Percentiles rank a stretch among this genome's conserved stretches.
These are phyloP conservation scores for Drosophila obscura DNA, from an alignment of 1,140 invertebrate species.

Conservation along the genomic window DNA sequence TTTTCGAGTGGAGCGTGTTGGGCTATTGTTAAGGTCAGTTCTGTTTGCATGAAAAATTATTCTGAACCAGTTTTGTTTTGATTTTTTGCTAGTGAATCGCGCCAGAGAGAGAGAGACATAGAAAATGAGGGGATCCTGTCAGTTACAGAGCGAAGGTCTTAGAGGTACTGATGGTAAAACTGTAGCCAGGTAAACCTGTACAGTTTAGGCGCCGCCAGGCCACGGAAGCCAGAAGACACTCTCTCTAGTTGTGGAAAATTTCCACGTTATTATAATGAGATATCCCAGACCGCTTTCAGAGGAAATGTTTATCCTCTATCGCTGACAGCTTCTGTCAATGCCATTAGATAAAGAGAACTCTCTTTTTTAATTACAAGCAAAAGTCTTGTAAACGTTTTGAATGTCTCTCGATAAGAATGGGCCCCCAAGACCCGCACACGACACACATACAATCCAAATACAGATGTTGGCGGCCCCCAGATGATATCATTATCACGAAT, in stretches of 20 bases:
- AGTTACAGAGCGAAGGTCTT: no score
- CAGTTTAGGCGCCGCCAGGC: conserved; percentile 11
- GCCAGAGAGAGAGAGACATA: not conserved
- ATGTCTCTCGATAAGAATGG: conserved; percentile 39
- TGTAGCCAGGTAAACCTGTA: not conserved
- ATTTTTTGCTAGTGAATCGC: not conserved
- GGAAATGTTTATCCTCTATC: conserved; percentile 38
- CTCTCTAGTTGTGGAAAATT: not conserved
- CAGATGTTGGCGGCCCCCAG: conserved; percentile 36
- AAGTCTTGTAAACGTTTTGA: conserved; percentile 30
- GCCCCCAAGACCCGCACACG: no score
- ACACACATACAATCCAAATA: conserved; percentile 8
- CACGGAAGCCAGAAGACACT: conserved; percentile 16
- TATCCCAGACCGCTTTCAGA: not conserved
- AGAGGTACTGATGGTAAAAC: no score
- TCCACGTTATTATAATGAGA: no score
- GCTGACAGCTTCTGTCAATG: conserved; percentile 35
- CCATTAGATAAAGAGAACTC: conserved; percentile 35
- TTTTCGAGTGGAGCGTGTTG: conserved; percentile 11
- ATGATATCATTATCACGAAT: conserved; percentile 49
- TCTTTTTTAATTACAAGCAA: conserved; percentile 66
- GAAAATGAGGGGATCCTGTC: not conserved
- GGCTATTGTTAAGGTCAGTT: conserved; percentile 69
- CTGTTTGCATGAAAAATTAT: conserved; percentile 43
- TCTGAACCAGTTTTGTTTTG: conserved; percentile 32